Base-by-base conservation (phyloP, 2,113 vertebrate genomes). In the Zosterops hypoxanthus region DNA sequence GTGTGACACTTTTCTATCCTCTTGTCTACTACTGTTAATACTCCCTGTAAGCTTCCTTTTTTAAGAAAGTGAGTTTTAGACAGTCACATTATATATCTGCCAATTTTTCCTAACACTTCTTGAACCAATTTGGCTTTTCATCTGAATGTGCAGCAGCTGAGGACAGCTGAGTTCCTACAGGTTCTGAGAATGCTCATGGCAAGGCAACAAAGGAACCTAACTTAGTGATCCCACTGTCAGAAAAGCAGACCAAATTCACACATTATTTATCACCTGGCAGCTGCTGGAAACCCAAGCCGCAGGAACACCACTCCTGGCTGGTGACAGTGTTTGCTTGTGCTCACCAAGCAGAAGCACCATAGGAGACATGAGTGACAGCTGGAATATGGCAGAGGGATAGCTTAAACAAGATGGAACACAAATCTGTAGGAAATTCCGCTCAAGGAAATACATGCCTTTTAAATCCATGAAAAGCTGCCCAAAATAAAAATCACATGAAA, bases 151-250 rank as follows among this genome's bases (percentile, higher is more conserved):
- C 57, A 76, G 60, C 28, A 92, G 18, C 9, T 2, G 1, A 82
- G 29, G 25, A 83, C 0, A 1, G 26, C 7, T 0, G 0, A 77
- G 34, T 61, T 86, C 31, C 55, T 46, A 31, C 12, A 70, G 19
- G 41, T 77, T 49, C 55, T 61, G 83, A 77, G 28, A 36, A 73
- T 1, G 2, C 18, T 29, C 23, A 46, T 0, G 1, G 50, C 19
- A 46, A 57, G 39, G 34, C 2, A 2, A 53, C 76, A 88, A 50
- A 83, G 8, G 23, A 24, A 57, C 33, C 1, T 34, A 59, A 28
- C 28, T 39, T 3, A 21, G n/a, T 46, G 42, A 8, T 88, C 23
- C 34, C 39, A 50, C 49, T 31, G 49, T 28, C 55, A 95, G 55
- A 82, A 75, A 69, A 76, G 17, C 3, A n/a, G n/a, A n/a, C n/a